A percentile compares a stretch with the other conserved stretches of the same genome.
phyloP scores from a whole-genome alignment of 2,113 vertebrate species.

The Poeciliopsis prolifica region DNA sequence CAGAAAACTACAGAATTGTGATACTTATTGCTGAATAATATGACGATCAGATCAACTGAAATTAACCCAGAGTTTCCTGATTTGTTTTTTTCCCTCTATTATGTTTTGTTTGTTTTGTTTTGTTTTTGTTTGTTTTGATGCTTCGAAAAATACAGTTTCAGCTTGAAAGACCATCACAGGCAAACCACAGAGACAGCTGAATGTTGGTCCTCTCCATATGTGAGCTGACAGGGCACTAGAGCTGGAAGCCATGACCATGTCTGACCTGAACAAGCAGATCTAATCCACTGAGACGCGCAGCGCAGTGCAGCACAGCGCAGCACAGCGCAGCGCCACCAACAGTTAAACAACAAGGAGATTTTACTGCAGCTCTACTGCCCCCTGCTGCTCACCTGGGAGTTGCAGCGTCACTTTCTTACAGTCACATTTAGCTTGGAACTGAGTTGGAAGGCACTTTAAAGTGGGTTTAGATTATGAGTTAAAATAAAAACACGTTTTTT shows the following conservation, averaged over 20 bases:
- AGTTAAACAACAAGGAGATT: neutral
- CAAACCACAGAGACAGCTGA: neutral
- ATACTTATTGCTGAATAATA: too few species aligned
- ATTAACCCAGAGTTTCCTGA: too few species aligned
- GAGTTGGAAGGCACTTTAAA: too few species aligned
- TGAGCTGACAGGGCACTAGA: neutral
- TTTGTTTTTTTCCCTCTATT: too few species aligned
- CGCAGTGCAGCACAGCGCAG: too few species aligned
- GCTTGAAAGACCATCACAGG: neutral
- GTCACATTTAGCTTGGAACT: too few species aligned
- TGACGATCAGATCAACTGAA: too few species aligned
- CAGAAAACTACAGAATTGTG: too few species aligned
- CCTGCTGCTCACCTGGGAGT: constrained; percentile 44
- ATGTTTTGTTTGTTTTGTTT: neutral
- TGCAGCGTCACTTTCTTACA: too few species aligned
- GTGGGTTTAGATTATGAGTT: too few species aligned
- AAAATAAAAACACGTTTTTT: too few species aligned
- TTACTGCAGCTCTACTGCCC: constrained; percentile 44
- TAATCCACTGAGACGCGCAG: constrained; percentile 1
- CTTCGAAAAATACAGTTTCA: neutral
- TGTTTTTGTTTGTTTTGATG: too few species aligned
- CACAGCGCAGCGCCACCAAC: constrained; percentile 3
- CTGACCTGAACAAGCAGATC: constrained; percentile 11
- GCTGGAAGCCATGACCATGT: constrained; percentile 21
- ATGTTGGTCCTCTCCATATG: neutral